Percentiles rank a stretch among this genome's conserved stretches.
Conservation (phyloP, 2,113 vertebrate species). For the Marcusenius ussheri region DNA sequence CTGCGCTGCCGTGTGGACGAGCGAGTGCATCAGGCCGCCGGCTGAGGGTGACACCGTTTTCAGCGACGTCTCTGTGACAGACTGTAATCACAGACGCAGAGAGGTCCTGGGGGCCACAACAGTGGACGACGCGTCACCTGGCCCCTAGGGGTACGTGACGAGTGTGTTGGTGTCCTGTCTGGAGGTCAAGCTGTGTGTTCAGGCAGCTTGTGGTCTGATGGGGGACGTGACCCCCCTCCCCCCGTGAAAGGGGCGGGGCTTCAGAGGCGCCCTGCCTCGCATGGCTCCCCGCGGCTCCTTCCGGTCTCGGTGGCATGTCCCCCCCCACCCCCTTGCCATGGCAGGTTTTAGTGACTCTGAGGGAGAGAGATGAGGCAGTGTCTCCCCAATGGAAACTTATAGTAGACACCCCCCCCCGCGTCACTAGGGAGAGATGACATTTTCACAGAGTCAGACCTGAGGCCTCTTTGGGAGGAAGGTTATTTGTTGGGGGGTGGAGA, state of each 20-base stretch:
- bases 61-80: background rate
- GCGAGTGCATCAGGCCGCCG: background rate
- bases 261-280: background rate
- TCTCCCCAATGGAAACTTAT: background rate
- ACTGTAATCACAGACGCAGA: background rate
- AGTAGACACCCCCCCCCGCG: background rate
- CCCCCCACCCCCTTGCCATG: background rate
- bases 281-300: background rate
- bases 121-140: background rate
- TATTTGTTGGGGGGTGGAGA: background rate
- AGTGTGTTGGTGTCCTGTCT: background rate
- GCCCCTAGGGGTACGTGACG: background rate
- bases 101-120: background rate
- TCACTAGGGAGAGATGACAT: conserved; percentile 6
- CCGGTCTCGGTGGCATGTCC: background rate
- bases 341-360: background rate
- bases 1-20: background rate
- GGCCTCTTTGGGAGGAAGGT: conserved; percentile 15
- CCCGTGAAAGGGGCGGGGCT: background rate
- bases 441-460: conserved; percentile 13
- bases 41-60: background rate
- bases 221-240: background rate
- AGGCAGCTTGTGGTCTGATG: background rate
- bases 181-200: background rate
- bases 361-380: background rate